phyloP scores from a whole-genome alignment of 2,888 invertebrate genomes.

The Neoaliturus tenellus region DNA sequence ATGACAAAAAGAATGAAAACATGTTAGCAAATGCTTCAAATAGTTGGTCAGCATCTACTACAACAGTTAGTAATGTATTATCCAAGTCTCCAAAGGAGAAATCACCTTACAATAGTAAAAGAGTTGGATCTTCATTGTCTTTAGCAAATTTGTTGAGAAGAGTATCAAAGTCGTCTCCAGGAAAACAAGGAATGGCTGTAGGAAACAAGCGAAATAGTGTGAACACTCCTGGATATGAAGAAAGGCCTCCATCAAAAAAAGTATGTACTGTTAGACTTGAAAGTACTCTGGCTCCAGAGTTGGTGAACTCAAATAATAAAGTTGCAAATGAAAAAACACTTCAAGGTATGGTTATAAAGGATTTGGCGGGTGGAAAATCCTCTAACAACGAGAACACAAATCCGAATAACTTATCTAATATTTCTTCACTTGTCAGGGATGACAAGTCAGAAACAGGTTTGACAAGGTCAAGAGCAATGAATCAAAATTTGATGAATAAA shows the following conservation, averaged over 20 bases:
- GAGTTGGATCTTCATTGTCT: background rate
- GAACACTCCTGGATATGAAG: no score
- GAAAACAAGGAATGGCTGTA: background rate
- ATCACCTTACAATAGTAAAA: background rate
- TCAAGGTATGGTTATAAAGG: background rate
- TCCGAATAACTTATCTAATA: background rate
- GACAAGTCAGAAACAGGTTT: background rate
- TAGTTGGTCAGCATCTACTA: background rate
- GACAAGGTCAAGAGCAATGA: background rate
- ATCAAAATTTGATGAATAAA: constrained; percentile 6
- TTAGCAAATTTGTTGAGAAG: background rate
- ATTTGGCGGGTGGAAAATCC: background rate
- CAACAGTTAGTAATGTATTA: background rate
- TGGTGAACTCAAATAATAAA: background rate
- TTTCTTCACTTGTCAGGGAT: no score
- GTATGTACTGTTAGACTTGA: background rate
- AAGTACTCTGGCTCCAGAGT: background rate
- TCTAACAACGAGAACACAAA: background rate
- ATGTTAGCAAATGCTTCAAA: background rate
- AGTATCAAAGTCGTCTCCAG: background rate
- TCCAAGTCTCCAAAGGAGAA: background rate
- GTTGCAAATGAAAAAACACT: background rate
- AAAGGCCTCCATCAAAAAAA: background rate
- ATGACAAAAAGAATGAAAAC: background rate
- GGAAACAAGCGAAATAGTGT: background rate